Conservation (phyloP, 2,888 invertebrate species). For the Danaus chrysippus region DNA sequence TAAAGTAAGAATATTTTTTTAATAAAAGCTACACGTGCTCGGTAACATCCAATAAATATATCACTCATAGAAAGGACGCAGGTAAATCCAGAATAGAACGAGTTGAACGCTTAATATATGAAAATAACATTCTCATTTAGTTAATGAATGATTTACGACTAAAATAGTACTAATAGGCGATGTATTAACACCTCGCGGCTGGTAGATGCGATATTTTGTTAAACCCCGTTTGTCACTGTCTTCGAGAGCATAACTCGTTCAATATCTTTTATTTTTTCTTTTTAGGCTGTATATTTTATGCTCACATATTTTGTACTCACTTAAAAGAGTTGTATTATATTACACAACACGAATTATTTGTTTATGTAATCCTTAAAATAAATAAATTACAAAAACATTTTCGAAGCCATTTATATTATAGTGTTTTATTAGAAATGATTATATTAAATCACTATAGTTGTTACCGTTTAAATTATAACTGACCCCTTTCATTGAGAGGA, state of each 20-base stretch:
- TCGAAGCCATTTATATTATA: no score
- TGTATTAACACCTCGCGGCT: constrained; percentile 11
- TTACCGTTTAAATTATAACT: constrained; percentile 14
- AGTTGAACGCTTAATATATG: background rate
- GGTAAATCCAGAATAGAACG: constrained; percentile 1
- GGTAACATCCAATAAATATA: background rate
- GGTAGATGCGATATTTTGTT: constrained; percentile 3
- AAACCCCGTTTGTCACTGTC: constrained; percentile 7
- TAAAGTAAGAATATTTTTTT: background rate
- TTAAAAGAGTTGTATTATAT: no score
- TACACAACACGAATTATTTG: no score
- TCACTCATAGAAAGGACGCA: background rate
- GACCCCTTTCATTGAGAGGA: constrained; percentile 27
- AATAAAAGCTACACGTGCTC: background rate
- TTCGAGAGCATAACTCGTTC: background rate
- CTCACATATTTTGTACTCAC: background rate
- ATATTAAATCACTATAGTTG: constrained; percentile 14
- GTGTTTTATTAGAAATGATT: background rate
- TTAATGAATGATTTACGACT: constrained; percentile 22
- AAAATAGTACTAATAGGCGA: constrained; percentile 17
- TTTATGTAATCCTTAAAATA: no score
- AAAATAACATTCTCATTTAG: constrained; percentile 12
- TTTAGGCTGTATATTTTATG: background rate
- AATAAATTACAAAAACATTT: no score
- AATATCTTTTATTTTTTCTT: background rate